Conservation (phyloP, 1,140 invertebrate genomes). For the Portunus trituberculatus region DNA sequence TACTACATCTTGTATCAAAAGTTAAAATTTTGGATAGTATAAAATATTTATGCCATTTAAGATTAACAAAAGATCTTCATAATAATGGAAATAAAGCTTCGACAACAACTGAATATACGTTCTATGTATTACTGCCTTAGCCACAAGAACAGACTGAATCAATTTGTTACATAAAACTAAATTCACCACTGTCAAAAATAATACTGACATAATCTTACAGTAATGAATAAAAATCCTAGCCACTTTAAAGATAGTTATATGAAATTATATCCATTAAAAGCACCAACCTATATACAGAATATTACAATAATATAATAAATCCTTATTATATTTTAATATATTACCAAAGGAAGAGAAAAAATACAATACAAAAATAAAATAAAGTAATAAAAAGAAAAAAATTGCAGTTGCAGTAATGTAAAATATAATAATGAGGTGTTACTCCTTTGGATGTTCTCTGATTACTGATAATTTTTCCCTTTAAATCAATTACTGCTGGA, state of each 20-base stretch:
- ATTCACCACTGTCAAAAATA: constrained; percentile 64
- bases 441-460: constrained; percentile 5
- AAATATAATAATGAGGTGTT: background rate
- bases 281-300: constrained; percentile 75
- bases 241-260: constrained; percentile 62
- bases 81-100: constrained; percentile 27
- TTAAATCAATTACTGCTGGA: background rate
- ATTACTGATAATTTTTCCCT: constrained; percentile 1
- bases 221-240: constrained; percentile 63
- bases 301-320: constrained; percentile 69
- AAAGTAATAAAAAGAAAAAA: constrained; percentile 50
- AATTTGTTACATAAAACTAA: constrained; percentile 58
- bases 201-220: constrained; percentile 73
- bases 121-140: constrained; percentile 57
- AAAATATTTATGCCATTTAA: background rate
- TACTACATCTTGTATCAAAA: background rate
- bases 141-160: constrained; percentile 43
- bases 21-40: background rate
- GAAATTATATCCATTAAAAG: constrained; percentile 68
- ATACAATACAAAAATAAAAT: constrained; percentile 63
- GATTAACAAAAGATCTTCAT: background rate
- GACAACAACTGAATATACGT: constrained; percentile 61
- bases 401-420: constrained; percentile 67
- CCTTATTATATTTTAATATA: constrained; percentile 56
- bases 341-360: constrained; percentile 53